Evolutionary conservation across 2,113 vertebrate species (phyloP), one percentile per base, ranked within the genome.

Genomic region (Puffinus mauretanicus): DNA sequence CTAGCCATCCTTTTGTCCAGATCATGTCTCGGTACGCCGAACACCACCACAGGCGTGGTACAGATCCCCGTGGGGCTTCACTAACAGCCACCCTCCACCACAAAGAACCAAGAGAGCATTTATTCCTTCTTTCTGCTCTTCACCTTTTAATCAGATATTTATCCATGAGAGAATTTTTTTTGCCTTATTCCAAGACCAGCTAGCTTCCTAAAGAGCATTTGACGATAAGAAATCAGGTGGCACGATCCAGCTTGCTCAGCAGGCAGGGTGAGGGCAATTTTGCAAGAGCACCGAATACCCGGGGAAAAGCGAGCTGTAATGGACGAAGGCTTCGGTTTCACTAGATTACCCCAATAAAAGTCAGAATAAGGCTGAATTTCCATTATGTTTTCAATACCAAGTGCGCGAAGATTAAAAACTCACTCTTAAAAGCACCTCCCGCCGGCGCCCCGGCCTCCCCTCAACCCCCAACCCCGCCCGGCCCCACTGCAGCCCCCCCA

Each of bases 11-110:
- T 36, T 76, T 40, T 16, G 5, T 20, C 26, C 30, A 3, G 13
- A 21, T 7, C 0, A 11, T 13, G 22, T 52, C 32, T 18, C 10
- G n/a, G 10, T 1, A 7, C 22, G 2, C 9, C 1, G 6, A 30
- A 32, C 20, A 30, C 25, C 24, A 9, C 13, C 44, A 3, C 36
- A 36, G 38, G 20, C 40, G 24, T 3, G 16, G 11, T 2, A 4
- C 44, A 7, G 27, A 42, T 1, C 13, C 54, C 11, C 10, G 3
- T 0, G 5, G 19, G 9, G 12, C 30, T 46, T 15, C 66, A 11
- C 7, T 10, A 66, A 24, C 2, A 3, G 22, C 40, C 42, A 13
- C 16, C 8, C 15, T 38, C 30, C 49, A 8, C 32, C 26, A 14
- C 44, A 54, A 10, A 54, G 25, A 54, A 10, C 25, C 25, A n/a